These are phyloP conservation scores for Erythrocercus mccallii DNA, from an alignment of 2,113 vertebrate species.

Conservation along the genomic window DNA sequence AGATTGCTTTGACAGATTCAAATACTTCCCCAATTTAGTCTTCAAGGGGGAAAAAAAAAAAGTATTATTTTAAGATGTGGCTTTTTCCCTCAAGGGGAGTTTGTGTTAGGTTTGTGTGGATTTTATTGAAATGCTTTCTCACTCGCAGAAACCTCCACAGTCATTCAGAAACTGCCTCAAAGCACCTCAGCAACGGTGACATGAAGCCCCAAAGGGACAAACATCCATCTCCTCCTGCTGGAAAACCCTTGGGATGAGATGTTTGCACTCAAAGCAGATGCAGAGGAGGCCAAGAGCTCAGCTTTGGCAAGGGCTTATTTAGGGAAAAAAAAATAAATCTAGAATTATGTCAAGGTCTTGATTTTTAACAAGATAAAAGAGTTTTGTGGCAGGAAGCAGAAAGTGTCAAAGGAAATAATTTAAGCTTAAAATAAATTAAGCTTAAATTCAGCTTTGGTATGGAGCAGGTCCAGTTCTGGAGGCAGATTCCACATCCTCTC, in stretches of 20 bases:
- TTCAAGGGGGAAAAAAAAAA: fast-evolving
- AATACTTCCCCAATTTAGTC: neutral
- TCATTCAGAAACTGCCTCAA: neutral
- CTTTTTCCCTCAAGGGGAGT: neutral
- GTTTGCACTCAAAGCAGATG: neutral
- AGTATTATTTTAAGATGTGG: neutral
- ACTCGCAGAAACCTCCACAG: neutral
- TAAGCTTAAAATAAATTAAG: neutral
- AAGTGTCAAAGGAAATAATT: neutral
- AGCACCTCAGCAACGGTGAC: neutral
- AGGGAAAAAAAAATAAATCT: neutral
- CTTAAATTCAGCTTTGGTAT: neutral
- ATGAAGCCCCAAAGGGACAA: neutral
- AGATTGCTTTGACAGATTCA: neutral
- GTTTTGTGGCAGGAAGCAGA: neutral
- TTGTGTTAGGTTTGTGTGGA: neutral
- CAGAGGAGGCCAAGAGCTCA: neutral
- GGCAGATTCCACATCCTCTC: neutral
- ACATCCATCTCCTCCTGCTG: neutral
- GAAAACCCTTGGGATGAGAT: neutral
- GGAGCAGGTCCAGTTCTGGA: neutral
- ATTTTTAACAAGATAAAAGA: neutral
- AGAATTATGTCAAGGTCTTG: neutral
- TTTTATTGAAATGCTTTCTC: neutral
- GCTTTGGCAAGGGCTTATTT: neutral